A percentile compares a stretch with the other conserved stretches of the same genome.
phyloP scores from a whole-genome alignment of 2,113 vertebrate species.

The Rhizomys pruinosus region DNA sequence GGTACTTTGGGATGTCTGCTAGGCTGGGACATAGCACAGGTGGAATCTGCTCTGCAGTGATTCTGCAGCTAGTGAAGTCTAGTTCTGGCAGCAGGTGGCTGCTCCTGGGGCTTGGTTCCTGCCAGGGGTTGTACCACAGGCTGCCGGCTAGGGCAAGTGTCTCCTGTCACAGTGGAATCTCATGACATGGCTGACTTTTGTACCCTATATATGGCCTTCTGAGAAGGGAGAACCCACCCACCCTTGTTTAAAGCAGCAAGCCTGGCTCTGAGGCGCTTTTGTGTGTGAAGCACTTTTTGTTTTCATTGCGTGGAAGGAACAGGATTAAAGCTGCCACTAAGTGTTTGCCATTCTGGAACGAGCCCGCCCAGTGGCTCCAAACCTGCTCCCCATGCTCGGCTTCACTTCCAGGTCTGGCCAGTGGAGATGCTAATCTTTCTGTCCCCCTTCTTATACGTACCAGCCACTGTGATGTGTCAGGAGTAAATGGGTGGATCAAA shows the following conservation, averaged over 20 bases:
- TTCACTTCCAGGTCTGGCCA: conserved; percentile 11
- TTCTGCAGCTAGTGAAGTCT: background rate
- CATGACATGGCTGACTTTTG: conserved; percentile 14
- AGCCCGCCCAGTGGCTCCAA: background rate
- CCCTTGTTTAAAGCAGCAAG: background rate
- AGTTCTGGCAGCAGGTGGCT: background rate
- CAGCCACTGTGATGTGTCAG: background rate
- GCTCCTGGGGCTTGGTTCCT: background rate
- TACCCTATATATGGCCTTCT: conserved; percentile 39
- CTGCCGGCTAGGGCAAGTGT: conserved; percentile 39
- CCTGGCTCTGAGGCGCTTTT: background rate
- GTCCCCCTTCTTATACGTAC: background rate
- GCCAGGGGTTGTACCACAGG: background rate
- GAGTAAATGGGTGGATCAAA: conserved; percentile 18
- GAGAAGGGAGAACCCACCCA: background rate
- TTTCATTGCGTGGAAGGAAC: background rate
- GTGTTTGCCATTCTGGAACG: background rate
- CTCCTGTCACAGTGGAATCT: background rate
- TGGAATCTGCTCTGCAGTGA: background rate
- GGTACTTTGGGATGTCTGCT: background rate
- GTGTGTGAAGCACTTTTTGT: background rate
- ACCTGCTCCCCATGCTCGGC: background rate
- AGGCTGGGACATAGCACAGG: background rate
- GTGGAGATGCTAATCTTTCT: background rate
- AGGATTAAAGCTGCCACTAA: background rate